Evolutionary conservation across 2,113 vertebrate genomes (phyloP).

Genomic region (Anhinga anhinga): DNA sequence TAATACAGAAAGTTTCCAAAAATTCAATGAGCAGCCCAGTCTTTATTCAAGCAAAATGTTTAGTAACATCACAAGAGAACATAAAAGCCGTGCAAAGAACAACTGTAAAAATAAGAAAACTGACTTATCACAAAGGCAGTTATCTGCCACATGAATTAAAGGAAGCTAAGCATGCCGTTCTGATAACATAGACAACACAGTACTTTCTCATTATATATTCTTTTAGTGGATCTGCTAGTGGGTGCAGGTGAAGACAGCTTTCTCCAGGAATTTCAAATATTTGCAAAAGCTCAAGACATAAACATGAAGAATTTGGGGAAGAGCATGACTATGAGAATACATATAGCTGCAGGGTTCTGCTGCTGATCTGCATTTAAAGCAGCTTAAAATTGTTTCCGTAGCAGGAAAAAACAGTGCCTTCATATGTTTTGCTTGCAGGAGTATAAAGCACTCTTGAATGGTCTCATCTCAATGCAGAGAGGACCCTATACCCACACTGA

Average conservation of each 20-base stretch:
- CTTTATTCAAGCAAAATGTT: constrained; percentile 4
- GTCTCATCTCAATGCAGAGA: background rate
- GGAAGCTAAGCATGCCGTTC: background rate
- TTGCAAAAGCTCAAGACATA: background rate
- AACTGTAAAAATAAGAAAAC: constrained; percentile 15
- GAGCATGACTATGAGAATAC: background rate
- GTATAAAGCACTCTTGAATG: background rate
- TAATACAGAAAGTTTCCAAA: background rate
- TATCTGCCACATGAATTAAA: constrained; percentile 18
- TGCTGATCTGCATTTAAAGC: background rate
- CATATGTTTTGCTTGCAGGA: background rate
- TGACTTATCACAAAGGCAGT: background rate
- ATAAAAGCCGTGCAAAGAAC: constrained; percentile 8
- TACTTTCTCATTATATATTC: constrained; percentile 31
- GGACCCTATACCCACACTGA: background rate
- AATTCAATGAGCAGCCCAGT: background rate
- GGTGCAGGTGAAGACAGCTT: background rate
- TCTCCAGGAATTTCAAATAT: constrained; percentile 47
- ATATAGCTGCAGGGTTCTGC: background rate
- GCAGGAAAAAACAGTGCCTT: background rate
- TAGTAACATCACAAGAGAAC: background rate
- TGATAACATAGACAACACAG: background rate
- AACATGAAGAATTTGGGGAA: background rate
- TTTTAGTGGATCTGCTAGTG: background rate
- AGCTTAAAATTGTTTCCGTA: background rate